Evolutionary conservation across 2,113 vertebrate genomes (phyloP), one percentile per base, ranked within the genome.

Genomic region (Leuciscus idus): DNA sequence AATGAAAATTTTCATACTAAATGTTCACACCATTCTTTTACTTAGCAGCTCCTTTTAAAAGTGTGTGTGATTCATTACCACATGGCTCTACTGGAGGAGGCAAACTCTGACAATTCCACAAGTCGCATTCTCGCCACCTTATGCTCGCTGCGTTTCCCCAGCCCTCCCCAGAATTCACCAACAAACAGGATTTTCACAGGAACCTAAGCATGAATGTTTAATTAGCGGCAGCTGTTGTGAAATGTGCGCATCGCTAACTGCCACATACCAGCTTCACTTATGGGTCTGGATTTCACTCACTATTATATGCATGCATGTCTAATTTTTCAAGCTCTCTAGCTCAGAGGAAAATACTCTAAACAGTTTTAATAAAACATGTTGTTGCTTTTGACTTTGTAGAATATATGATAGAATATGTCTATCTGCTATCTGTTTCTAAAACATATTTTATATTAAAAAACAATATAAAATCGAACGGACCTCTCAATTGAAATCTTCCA

Each of bases 121-220:
- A 74, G 88, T 86, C 66, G 77, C 39, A 74, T 83, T 81, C 83
- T 86, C 82, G 21, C 7, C 66, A 73, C 81, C 81, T 59, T 73
- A 83, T 86, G 81, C 70, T 86, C 21, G 11, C 55, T n/a, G 55
- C 52, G 70, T 85, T 76, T 89, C 57, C 78, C 78, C 59, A 52
- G 21, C 68, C 61, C 66, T 87, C 64, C 73, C 39, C 84, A 76
- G 76, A 83, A 75, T 86, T 88, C 78, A 68, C 46, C 83, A 87
- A 84, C 88, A 88, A 89, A 89, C 89, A 86, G 80, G 85, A 81
- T 90, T 90, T 92, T 92, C 91, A 90, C 91, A 91, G 90, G 90
- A 91, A 92, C 87, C 88, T 91, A 85, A 90, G 89, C 91, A 91
- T 91, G 89, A 92, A 92, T 91, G 84, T 92, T 91, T 91, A 92